Base-by-base conservation (phyloP, 2,888 invertebrate genomes). In the Polymixis flavicincta region DNA sequence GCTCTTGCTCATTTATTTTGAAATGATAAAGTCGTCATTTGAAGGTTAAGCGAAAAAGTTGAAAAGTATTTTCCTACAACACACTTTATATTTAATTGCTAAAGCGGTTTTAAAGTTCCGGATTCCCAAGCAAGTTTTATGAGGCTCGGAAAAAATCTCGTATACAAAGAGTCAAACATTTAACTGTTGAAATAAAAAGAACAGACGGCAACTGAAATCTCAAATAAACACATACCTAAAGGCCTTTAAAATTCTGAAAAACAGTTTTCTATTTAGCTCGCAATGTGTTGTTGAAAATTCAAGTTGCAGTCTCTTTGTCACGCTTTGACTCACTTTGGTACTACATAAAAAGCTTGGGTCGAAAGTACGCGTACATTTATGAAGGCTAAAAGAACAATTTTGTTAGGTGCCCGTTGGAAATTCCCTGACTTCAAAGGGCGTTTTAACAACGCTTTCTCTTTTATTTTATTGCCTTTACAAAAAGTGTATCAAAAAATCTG, bases 371-470 rank as follows among this genome's bases (percentile, higher is more conserved):
- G 91, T 92, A 92, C 94, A 92, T 95, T 95, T 94, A 94, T 93
- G 94, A 93, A 95, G 89, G 92, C 93, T 93, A 94, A 95, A 95
- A 94, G 95, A 95, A 95, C 94, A 95, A 95, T 95, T 95, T 94
- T 92, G 95, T 95, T 95, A 95, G 94, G 94, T 93, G 92, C 93
- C 92, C 93, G 93, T 90, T 93, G 93, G 89, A 95, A 94, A 94
- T 95, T 93, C 91, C 92, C 92, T 90, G 92, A 95, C 94, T 94
- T 95, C 95, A 96, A 96, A 96, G 94, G 93, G 91, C 93, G 90
- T 94, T 95, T 93, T 94, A 95, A 92, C 93, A 92, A 92, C 92
- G 92, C 92, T 91, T 91, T 91, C 92, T 92, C 91, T 92, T 92
- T 92, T 90, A 91, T 92, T 94, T 92, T 94, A 93, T 94, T 93